Evolutionary conservation across 1,140 invertebrate species (phyloP), one percentile per base, ranked within the genome.

Genomic region (Cataglyphis hispanica): DNA sequence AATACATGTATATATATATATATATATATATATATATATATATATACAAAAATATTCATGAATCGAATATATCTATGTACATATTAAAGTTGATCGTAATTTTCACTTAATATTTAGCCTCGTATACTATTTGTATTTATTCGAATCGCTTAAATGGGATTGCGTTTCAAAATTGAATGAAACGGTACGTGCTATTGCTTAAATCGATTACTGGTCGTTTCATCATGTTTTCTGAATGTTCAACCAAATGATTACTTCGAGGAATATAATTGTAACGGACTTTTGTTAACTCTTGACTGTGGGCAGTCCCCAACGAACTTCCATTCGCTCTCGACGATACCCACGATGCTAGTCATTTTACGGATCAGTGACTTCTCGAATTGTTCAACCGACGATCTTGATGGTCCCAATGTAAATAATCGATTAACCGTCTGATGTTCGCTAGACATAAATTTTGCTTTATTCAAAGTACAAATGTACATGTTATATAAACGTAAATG

Each of bases 321-420:
- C 56, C 61, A 72, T 75, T 88, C 86, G 77, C 58, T 80, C 69
- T 81, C 69, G 75, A 88, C 87, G 80, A 81, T 87, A 53, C 83
- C 85, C 75, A 91, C 87, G 85, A 86, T 91, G 75, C 46, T 85
- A 86, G 87, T 91, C 72, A 85, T 92, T 92, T 91, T 87, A 91
- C 87, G 86, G 53, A 67, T 69, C 63, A 92, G 86, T 63, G 90
- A 78, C 77, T 91, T 50, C 84, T 80, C 66, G 53, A 80, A 89
- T 89, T 80, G 66, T 75, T 56, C 31, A 67, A 31, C 83, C 67
- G 56, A 63, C 40, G 85, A 84, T 83, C 84, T 63, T 16, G 66
- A 60, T 13, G 61, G 46, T 27, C 10, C 25, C 37, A 43, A 7
- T 74, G 27, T 43, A 60, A 60, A 60, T 60, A 74, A 80, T 69